Conservation (phyloP, 2,797 vertebrate species). For the Hemibagrus guttatus region DNA sequence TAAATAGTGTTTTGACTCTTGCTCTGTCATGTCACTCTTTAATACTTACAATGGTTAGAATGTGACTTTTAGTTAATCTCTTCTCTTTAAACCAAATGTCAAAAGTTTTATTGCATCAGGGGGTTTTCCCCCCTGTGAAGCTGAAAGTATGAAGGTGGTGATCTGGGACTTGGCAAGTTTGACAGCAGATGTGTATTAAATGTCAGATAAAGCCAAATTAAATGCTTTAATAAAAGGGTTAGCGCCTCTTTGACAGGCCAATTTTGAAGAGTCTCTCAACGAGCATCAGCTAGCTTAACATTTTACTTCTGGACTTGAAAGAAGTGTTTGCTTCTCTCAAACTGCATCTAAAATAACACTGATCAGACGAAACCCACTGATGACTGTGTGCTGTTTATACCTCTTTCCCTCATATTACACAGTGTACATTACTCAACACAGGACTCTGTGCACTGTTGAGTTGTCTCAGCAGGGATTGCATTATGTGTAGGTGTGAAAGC, state of each 20-base stretch:
- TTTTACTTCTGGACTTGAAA: slow-evolving; percentile 21
- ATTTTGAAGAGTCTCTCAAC: slow-evolving; percentile 1
- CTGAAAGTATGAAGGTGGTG: not conserved
- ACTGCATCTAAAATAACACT: slow-evolving; percentile 55
- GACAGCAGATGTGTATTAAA: slow-evolving; percentile 31
- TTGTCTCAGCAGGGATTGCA: slow-evolving; percentile 36
- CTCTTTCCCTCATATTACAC: slow-evolving; percentile 27
- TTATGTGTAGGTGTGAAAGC: slow-evolving; percentile 22
- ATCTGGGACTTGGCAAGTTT: slow-evolving; percentile 9
- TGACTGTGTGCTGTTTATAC: slow-evolving; percentile 25
- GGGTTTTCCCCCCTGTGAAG: not conserved
- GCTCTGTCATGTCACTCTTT: slow-evolving; percentile 25
- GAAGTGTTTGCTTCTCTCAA: slow-evolving; percentile 38
- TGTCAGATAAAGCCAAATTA: slow-evolving; percentile 32
- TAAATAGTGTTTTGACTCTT: slow-evolving; percentile 56
- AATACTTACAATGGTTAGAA: slow-evolving; percentile 44
- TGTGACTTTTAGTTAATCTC: slow-evolving; percentile 35
- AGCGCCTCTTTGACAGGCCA: not conserved
- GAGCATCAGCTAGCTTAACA: slow-evolving; percentile 13
- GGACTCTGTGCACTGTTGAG: slow-evolving; percentile 15
- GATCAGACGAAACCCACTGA: slow-evolving; percentile 51
- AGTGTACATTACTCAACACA: slow-evolving; percentile 29
- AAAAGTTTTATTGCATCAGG: not conserved
- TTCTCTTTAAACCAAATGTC: slow-evolving; percentile 29
- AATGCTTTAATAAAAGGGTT: slow-evolving; percentile 25